Base-by-base conservation (phyloP, 2,888 invertebrate species). In the Bhutanitis thaidina region DNA sequence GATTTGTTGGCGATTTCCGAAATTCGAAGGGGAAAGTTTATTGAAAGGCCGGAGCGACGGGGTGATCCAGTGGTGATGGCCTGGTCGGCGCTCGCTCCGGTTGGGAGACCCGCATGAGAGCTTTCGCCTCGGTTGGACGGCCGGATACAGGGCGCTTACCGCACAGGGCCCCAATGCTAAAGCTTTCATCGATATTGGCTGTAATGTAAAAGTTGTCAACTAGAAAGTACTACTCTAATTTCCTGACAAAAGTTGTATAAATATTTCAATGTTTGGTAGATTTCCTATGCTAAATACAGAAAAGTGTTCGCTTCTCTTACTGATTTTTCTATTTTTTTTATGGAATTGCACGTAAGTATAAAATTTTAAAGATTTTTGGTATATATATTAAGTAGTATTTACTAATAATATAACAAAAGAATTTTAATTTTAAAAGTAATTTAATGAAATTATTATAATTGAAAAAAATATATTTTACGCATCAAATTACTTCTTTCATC, bases 11-110 rank as follows among this genome's bases (percentile, higher is more conserved):
- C 77, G 75, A 77, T 78, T 86, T 89, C 84, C 84, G 85, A 85
- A 86, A 80, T 87, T 85, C 83, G 84, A 80, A 74, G 77, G 74
- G 70, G 3, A 77, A 80, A 77, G 66, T 80, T 80, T 74, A 59
- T 65, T 12, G 27, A 69, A 67, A 67, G 69, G 67, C 71, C 73
- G 73, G 71, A 74, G 77, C 76, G 73, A 74, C 67, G 77, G 73
- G 73, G 76, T 74, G 74, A 71, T 69, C 60, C 66, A 58, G 67
- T 69, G 63, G 57, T 64, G 63, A 56, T 63, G 60, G 54, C 56
- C 64, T 62, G 63, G 53, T 47, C 57, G 45, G 41, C 72, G 67
- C 68, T 78, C 77, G 74, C 71, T 73, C 69, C 68, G 65, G 65
- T 60, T 64, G 64, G 58, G 63, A 67, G 59, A 68, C 69, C 74